A percentile compares a stretch with the other conserved stretches of the same genome.
These are phyloP conservation scores for Penaeus japonicus DNA, from an alignment of 1,140 invertebrate genomes.

Conservation along the genomic window DNA sequence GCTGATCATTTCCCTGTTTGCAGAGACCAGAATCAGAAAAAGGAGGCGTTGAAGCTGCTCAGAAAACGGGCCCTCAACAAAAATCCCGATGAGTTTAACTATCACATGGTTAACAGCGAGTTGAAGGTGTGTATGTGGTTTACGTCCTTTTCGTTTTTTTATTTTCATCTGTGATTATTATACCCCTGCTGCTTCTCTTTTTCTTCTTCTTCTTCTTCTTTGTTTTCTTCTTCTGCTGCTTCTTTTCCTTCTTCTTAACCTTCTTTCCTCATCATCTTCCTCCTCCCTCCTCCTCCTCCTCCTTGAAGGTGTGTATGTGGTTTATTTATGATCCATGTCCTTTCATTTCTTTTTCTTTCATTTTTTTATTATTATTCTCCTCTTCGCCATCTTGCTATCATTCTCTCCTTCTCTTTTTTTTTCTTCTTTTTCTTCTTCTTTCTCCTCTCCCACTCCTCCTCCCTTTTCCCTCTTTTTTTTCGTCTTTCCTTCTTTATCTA, in stretches of 20 bases:
- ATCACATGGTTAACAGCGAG: slow-evolving; percentile 96
- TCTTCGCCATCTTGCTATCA: too few species aligned
- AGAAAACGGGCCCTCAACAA: slow-evolving; percentile 85
- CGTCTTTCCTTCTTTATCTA: too few species aligned
- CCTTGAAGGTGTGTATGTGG: too few species aligned
- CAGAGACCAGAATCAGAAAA: slow-evolving; percentile 81
- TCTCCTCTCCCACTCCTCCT: too few species aligned
- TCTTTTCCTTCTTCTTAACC: not conserved
- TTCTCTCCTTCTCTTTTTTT: too few species aligned
- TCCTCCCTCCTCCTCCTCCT: not conserved
- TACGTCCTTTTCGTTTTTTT: not conserved
- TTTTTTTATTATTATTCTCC: too few species aligned
- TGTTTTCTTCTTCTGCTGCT: not conserved
- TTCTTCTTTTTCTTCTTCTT: not conserved
- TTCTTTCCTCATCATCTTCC: not conserved
- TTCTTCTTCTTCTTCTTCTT: not conserved
- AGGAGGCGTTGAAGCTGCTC: slow-evolving; percentile 82
- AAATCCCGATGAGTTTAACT: slow-evolving; percentile 99
- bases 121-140: slow-evolving; percentile 68
- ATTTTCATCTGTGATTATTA: too few species aligned
- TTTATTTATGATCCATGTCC: too few species aligned
- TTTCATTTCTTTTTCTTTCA: too few species aligned
- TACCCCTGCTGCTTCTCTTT: not conserved
- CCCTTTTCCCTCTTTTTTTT: too few species aligned
- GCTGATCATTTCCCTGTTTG: slow-evolving; percentile 60